Evolutionary conservation across 1,140 invertebrate genomes (phyloP), one percentile per base, ranked within the genome.

Genomic region (Hyposmocoma kahamanoa): DNA sequence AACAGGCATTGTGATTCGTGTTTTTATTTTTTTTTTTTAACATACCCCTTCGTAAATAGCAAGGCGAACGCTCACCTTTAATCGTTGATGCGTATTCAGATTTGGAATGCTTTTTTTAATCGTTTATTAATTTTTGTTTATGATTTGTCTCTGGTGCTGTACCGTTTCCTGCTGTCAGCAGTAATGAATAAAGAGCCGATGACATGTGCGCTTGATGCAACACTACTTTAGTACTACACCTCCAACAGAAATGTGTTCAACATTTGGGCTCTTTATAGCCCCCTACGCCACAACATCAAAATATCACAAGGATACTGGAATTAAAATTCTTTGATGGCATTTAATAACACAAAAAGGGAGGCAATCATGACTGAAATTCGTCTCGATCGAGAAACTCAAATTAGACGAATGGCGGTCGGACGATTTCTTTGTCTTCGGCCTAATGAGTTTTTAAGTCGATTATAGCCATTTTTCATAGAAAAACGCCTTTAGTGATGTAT

Each of bases 371-470:
- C 68, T 49, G 59, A 60, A 63, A 68, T 72, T 69, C 68, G 68
- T 68, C 53, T 67, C 78, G 76, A 84, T 84, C 80, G 71, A 66
- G 75, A 64, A 76, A 74, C 74, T 61, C 64, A 71, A 80, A 80
- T 83, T 78, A 80, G 76, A 79, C 65, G 66, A 72, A 78, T 76
- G 72, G 71, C 78, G 72, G 59, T 60, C 64, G 62, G 57, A 42
- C 54, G 75, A 70, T 75, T 75, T 71, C 76, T 84, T 84, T 82
- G 78, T 82, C 78, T 84, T 76, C 69, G 49, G 53, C 68, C 74
- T 84, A 84, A 84, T 84, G 81, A 84, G 78, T 84, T 84, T 84
- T 84, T 82, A 84, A 84, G 81, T 84, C 81, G 81, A 84, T 84
- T 84, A 82, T 84, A 65, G 78, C 78, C 73, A 84, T 84, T 84